Conservation (phyloP, 92 coral and sea anemone genomes). For the Paramuricea clavata region DNA sequence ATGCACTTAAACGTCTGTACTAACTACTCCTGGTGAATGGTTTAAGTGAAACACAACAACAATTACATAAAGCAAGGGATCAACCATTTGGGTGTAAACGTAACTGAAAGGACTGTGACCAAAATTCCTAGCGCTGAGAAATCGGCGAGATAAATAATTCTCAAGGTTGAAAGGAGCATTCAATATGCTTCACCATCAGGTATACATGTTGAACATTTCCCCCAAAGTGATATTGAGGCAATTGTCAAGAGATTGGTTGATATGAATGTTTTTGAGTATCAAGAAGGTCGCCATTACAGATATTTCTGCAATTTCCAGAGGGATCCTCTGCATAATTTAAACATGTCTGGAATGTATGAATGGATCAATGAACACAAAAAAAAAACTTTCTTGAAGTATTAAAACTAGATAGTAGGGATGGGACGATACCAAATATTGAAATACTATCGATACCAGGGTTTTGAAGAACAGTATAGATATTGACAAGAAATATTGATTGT, state of each 20-base stretch:
- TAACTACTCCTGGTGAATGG: neutral
- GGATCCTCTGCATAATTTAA: conserved; percentile 40
- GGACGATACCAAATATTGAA: too few species aligned
- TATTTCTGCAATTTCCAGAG: conserved; percentile 54
- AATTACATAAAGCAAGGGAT: conserved; percentile 12
- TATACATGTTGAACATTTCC: conserved; percentile 15
- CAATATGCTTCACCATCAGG: neutral
- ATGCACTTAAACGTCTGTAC: conserved; percentile 59
- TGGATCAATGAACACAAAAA: conserved; percentile 70
- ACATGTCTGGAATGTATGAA: conserved; percentile 45
- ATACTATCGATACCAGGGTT: too few species aligned
- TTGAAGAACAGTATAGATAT: too few species aligned
- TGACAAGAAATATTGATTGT: too few species aligned
- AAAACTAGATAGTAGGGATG: conserved; percentile 56
- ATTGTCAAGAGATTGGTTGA: conserved; percentile 17
- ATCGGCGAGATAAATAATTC: neutral
- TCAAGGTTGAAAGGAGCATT: neutral
- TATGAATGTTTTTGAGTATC: conserved; percentile 18
- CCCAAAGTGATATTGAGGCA: conserved; percentile 32
- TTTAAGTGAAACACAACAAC: neutral
- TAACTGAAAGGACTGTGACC: neutral
- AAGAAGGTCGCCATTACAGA: conserved; percentile 12
- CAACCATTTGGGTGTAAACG: neutral
- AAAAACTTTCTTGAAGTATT: conserved; percentile 37
- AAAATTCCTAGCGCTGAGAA: neutral